A percentile compares a stretch with the other conserved stretches of the same genome.
phyloP scores from a whole-genome alignment of 2,888 invertebrate genomes.

The Drosophila seclusa region DNA sequence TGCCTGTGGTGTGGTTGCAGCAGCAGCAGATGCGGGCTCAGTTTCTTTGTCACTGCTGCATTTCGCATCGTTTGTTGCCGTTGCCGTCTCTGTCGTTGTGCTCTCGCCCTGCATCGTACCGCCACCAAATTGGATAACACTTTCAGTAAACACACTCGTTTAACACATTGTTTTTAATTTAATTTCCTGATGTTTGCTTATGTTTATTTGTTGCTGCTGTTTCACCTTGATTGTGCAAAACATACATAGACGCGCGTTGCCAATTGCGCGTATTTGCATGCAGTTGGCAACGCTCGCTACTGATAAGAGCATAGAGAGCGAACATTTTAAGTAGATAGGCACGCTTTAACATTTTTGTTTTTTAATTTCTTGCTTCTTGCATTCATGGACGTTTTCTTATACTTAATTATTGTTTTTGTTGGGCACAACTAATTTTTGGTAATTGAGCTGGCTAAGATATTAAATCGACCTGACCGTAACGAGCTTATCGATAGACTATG shows the following conservation, averaged over 20 bases:
- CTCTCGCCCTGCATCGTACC: constrained; percentile 35
- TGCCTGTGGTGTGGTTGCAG: constrained; percentile 35
- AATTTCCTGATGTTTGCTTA: constrained; percentile 20
- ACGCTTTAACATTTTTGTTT: neutral
- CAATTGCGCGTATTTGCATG: constrained; percentile 25
- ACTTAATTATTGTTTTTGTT: neutral
- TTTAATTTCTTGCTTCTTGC: neutral
- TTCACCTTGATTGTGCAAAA: constrained; percentile 49
- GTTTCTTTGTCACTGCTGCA: constrained; percentile 43
- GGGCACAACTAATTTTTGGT: neutral
- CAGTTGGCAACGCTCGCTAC: constrained; percentile 50
- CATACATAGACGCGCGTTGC: constrained; percentile 51
- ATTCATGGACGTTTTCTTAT: neutral
- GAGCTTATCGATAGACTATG: neutral
- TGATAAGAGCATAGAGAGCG: constrained; percentile 42
- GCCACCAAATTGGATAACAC: constrained; percentile 8
- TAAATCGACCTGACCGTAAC: neutral
- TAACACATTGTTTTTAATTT: constrained; percentile 37
- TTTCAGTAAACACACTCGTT: constrained; percentile 15
- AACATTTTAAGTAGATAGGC: constrained; percentile 24
- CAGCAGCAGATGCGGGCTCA: constrained; percentile 18
- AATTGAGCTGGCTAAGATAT: neutral
- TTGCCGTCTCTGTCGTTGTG: constrained; percentile 14
- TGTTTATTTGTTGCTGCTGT: constrained; percentile 55
- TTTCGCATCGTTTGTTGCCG: constrained; percentile 16